Evolutionary conservation across 2,888 invertebrate genomes (phyloP).

Genomic region (Lordiphosa andalusiaca): DNA sequence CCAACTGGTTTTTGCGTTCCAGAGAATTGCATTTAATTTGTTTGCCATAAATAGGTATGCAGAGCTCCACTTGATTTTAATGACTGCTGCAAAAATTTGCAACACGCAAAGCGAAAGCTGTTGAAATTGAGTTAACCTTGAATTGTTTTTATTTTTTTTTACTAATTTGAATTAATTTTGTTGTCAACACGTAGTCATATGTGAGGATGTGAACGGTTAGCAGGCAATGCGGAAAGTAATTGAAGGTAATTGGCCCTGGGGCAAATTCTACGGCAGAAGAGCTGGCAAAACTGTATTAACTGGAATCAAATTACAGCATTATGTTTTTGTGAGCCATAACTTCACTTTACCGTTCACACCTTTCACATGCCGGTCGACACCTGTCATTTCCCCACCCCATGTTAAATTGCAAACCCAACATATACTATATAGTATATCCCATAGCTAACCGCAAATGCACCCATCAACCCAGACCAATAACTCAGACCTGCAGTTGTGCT

Average conservation of each 20-base stretch:
- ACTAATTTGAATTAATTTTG: slow-evolving; percentile 72
- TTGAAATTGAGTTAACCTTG: slow-evolving; percentile 60
- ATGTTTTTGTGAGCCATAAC: not conserved
- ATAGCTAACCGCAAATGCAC: slow-evolving; percentile 26
- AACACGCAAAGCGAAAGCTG: slow-evolving; percentile 63
- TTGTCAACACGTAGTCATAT: slow-evolving; percentile 68
- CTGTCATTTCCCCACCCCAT: slow-evolving; percentile 22
- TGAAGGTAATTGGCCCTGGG: slow-evolving; percentile 19
- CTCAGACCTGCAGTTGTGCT: slow-evolving; percentile 25
- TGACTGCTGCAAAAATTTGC: slow-evolving; percentile 34
- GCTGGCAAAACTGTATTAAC: too few relatives aligned
- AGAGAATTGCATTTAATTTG: slow-evolving; percentile 21
- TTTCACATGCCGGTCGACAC: slow-evolving; percentile 10
- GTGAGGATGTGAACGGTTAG: slow-evolving; percentile 62
- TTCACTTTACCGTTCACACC: too few relatives aligned
- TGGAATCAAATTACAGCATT: not conserved
- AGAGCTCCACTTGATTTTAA: slow-evolving; percentile 13
- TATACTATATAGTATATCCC: slow-evolving; percentile 12
- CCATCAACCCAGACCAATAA: slow-evolving; percentile 25
- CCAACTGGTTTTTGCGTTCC: slow-evolving; percentile 7
- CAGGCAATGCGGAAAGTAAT: slow-evolving; percentile 30
- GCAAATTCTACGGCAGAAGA: not conserved
- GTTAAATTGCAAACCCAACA: slow-evolving; percentile 7
- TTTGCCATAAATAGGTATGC: slow-evolving; percentile 21
- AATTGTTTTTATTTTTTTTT: slow-evolving; percentile 24